Percentiles rank a stretch among this genome's conserved stretches.
Evolutionary conservation across 1,140 invertebrate genomes (phyloP).

Genomic region (Drosophila nikananu): DNA sequence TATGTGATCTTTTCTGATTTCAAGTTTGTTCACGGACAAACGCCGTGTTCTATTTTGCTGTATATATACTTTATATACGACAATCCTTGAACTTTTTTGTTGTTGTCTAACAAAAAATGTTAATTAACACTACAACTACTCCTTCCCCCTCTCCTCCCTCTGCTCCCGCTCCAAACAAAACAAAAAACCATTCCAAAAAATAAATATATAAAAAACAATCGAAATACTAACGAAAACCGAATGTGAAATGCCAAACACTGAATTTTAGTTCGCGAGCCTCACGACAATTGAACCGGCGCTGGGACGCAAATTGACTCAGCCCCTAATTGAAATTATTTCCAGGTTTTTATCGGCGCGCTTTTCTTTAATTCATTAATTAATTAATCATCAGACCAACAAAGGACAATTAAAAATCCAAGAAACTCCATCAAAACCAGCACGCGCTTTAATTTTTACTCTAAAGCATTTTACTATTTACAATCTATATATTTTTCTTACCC

Average conservation of each 20-base stretch:
- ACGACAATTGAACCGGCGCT: conserved; percentile 94
- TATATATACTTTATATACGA: conserved; percentile 56
- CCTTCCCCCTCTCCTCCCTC: conserved; percentile 62
- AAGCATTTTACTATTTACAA: conserved; percentile 52
- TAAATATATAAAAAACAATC: conserved; percentile 2
- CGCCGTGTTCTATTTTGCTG: conserved; percentile 36
- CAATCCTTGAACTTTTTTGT: conserved; percentile 53
- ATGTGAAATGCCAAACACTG: conserved; percentile 37
- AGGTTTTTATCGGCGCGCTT: conserved; percentile 89
- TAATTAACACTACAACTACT: conserved; percentile 80
- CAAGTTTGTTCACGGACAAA: conserved; percentile 32
- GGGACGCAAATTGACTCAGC: conserved; percentile 94
- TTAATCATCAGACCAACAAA: conserved; percentile 39
- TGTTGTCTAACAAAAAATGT: conserved; percentile 54
- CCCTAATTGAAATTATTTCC: conserved; percentile 95
- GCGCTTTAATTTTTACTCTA: conserved; percentile 68
- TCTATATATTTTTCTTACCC: conserved; percentile 31
- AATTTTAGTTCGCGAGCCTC: conserved; percentile 92
- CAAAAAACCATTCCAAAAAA: conserved; percentile 41
- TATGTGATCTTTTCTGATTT: conserved; percentile 17
- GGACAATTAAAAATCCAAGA: conserved; percentile 19
- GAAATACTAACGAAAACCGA: conserved; percentile 35
- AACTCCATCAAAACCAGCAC: conserved; percentile 59
- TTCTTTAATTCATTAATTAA: conserved; percentile 45
- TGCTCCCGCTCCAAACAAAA: conserved; percentile 38